Base-by-base conservation (phyloP, 2,797 vertebrate genomes). In the Ibycter americanus region DNA sequence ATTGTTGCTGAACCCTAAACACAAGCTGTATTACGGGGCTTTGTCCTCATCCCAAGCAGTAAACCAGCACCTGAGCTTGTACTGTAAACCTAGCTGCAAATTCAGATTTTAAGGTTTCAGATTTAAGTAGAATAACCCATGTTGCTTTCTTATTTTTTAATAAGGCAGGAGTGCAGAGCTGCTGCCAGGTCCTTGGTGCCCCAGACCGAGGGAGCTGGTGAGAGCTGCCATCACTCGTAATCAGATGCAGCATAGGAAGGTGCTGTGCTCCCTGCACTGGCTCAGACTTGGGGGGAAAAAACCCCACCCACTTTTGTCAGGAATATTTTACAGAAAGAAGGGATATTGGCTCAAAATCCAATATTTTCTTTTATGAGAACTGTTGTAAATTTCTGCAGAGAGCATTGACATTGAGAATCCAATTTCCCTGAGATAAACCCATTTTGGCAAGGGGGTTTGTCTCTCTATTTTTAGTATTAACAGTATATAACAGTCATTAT, bases 341-440 rank as follows among this genome's bases (percentile, higher is more conserved):
- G 31, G 21, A 61, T 46, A 6, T 14, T 92, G 89, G 76, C 76
- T 93, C n/a, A 71, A 91, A 91, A 78, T 73, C 21, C 8, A 1
- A 67, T 14, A 46, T 80, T 95, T 92, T 90, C 34, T 87, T 89
- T 77, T 55, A 59, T 78, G 68, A 80, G 76, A 83, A 93, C 82
- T 40, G 47, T 29, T 87, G 63, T 77, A 85, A 70, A 74, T 96
- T 97, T 95, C 82, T 94, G 44, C 79, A 78, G 87, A 81, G 63
- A 83, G 59, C 31, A 31, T 77, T 0, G 1, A 71, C 68, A 46
- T 15, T 34, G 79, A 81, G 83, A 85, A 74, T 90, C 52, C 36
- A 91, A 15, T 94, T 94, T 95, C 94, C 65, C 87, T 11, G 9
- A 85, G 91, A 95, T 88, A 96, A 96, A 63, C 52, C 76, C 76